Percentiles rank a stretch among this genome's conserved stretches.
Conservation (phyloP, 1,140 invertebrate species). For the Megathymus violae region DNA sequence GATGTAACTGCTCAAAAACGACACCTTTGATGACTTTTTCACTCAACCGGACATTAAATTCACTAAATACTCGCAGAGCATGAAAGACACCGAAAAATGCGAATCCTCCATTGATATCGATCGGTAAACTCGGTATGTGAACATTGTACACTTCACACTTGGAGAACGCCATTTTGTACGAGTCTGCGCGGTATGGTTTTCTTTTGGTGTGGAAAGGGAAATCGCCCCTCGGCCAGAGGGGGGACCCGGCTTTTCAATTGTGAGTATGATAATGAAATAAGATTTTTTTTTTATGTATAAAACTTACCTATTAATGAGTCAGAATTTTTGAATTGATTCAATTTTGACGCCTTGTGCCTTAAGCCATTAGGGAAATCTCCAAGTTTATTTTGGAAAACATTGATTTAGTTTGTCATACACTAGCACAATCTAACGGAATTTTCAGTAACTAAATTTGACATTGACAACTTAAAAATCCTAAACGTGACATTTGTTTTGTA, state of each 20-base stretch:
- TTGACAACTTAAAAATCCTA: constrained; percentile 51
- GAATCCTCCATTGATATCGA: constrained; percentile 84
- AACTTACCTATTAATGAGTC: constrained; percentile 60
- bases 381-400: constrained; percentile 82
- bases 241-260: constrained; percentile 61
- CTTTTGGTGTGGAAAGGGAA: constrained; percentile 79
- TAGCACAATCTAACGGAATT: constrained; percentile 64
- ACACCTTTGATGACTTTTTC: constrained; percentile 76
- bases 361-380: constrained; percentile 65
- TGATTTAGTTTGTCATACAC: constrained; percentile 70
- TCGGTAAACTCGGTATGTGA: constrained; percentile 79
- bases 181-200: constrained; percentile 78
- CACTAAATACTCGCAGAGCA: constrained; percentile 72
- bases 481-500: constrained; percentile 23
- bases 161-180: constrained; percentile 82
- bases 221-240: constrained; percentile 71
- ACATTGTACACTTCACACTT: constrained; percentile 79
- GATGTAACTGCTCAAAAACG: constrained; percentile 79
- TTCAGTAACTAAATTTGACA: constrained; percentile 65
- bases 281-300: constrained; percentile 36
- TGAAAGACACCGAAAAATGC: constrained; percentile 78
- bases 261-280: constrained; percentile 48
- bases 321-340: constrained; percentile 51
- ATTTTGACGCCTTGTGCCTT: constrained; percentile 44
- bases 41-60: constrained; percentile 71